Evolutionary conservation across 2,888 invertebrate genomes (phyloP), one percentile per base, ranked within the genome.

Genomic region (Lacanobia wlatinum): DNA sequence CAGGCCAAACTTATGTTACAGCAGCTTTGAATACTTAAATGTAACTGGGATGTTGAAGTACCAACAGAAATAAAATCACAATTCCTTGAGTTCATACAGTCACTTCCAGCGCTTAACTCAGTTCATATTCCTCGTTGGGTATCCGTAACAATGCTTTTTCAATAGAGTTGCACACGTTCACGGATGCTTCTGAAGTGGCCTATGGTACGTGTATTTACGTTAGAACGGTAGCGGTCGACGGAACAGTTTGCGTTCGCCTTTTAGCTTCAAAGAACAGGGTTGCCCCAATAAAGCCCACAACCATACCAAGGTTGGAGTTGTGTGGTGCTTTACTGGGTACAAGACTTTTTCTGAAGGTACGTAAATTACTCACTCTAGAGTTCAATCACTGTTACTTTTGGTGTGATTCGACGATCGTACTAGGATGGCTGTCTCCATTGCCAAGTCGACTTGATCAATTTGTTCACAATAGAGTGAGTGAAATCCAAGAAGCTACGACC

Each of bases 91-190:
- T 68, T 64, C 67, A 62, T 64, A 48, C 48, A 60, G 34, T 58
- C 67, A 9, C 59, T 82, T 18, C 34, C 77, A 55, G 28, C 12
- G 58, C 50, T 84, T 16, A 86, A 83, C 48, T 46, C 65, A 1
- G 10, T 85, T 28, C 55, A 61, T 10, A 78, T 87, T 55, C 83
- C 87, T 23, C 80, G 87, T 14, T 77, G 73, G 72, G 73, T 81
- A 3, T 50, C 80, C 1, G 66, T 63, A 21, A 73, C 40, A 21
- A 63, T 2, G 28, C 71, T 8, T 16, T 18, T 5, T 14, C 7
- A n/a, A 10, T 76, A 6, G 80, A 87, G 62, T 5, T 88, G 0
- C 87, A 88, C 71, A 56, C 72, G 1, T 88, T 87, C 64, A 64
- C 81, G 52, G 88, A 86, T n/a, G 78, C 85, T 0, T 84, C 84